Conservation (phyloP, 2,888 invertebrate species). For the Lomographa bimaculata region DNA sequence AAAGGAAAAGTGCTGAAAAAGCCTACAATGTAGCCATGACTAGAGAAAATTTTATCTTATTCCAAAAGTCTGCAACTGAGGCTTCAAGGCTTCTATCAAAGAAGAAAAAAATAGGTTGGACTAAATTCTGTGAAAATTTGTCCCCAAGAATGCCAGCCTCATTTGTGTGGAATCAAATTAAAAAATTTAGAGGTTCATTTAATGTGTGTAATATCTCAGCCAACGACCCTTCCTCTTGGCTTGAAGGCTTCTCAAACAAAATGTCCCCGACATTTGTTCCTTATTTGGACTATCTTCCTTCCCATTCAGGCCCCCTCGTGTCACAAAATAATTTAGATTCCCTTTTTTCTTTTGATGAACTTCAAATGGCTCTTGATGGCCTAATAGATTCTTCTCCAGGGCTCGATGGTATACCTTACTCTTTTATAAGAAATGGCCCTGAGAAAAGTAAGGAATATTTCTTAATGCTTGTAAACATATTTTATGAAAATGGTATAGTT, state of each 20-base stretch:
- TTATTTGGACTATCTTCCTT: background rate
- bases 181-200: slow-evolving; percentile 3
- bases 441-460: too few relatives aligned
- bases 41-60: slow-evolving; percentile 1
- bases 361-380: slow-evolving; percentile 7
- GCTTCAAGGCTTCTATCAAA: background rate
- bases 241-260: background rate
- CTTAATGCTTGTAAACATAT: too few relatives aligned
- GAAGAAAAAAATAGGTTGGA: slow-evolving; percentile 20
- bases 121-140: slow-evolving; percentile 13
- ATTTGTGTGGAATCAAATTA: slow-evolving; percentile 19
- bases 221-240: background rate
- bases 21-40: slow-evolving; percentile 5
- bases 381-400: slow-evolving; percentile 17
- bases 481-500: too few relatives aligned
- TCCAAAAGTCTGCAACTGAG: slow-evolving; percentile 7
- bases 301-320: background rate
- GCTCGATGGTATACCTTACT: slow-evolving; percentile 16
- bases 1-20: slow-evolving; percentile 7
- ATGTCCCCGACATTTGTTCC: slow-evolving; percentile 1
- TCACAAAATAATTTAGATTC: background rate
- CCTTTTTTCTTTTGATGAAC: slow-evolving; percentile 9
- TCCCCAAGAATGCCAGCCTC: slow-evolving; percentile 16
- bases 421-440: too few relatives aligned
- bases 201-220: too few relatives aligned